phyloP scores from a whole-genome alignment of 2,797 vertebrate species.

The Anguilla marmorata region DNA sequence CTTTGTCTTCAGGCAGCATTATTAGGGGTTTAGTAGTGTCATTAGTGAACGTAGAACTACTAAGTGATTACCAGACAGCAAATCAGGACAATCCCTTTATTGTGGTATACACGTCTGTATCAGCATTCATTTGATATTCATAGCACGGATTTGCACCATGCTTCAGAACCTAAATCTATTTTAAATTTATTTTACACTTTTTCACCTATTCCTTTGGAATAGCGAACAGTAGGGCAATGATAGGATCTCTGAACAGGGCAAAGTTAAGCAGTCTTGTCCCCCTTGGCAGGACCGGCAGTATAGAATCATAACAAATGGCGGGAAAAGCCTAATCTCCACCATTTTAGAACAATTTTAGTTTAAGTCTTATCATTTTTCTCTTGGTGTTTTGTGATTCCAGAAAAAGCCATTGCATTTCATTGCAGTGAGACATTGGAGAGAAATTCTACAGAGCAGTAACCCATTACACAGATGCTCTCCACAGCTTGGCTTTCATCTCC shows the following conservation, averaged over 20 bases:
- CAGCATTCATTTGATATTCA: background rate
- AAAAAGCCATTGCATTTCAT: background rate
- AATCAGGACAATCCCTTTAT: background rate
- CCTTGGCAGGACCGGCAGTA: background rate
- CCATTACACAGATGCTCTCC: constrained; percentile 6
- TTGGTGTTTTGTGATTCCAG: background rate
- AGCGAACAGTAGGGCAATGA: background rate
- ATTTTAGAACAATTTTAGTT: background rate
- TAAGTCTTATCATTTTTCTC: background rate
- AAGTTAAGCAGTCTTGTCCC: background rate
- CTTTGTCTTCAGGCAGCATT: constrained; percentile 3
- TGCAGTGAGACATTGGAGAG: background rate
- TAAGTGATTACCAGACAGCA: background rate
- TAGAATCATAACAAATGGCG: background rate
- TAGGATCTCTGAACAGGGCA: background rate
- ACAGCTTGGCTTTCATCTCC: background rate
- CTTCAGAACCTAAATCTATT: background rate
- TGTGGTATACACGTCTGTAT: background rate
- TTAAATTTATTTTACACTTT: background rate
- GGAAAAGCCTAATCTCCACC: background rate
- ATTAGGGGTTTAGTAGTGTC: background rate
- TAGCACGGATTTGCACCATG: background rate
- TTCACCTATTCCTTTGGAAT: background rate
- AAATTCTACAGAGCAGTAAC: background rate
- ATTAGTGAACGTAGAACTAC: background rate